Conservation (phyloP, 2,888 invertebrate genomes). For the Nezara viridula region DNA sequence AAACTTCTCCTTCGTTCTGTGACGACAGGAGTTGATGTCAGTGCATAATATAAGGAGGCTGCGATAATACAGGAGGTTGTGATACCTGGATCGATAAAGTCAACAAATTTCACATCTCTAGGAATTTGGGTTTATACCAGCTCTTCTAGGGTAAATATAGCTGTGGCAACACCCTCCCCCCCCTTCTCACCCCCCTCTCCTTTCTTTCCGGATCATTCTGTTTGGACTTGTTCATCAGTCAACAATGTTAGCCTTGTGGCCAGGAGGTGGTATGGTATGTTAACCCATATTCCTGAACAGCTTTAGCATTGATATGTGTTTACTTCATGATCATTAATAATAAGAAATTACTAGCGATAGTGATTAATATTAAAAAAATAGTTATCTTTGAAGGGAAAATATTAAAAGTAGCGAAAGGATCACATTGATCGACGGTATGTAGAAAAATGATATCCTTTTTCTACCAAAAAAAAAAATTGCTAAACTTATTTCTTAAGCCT, state of each 20-base stretch:
- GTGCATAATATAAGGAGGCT: not conserved
- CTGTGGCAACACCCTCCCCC: not conserved
- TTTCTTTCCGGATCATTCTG: not conserved
- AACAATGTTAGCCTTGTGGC: not conserved
- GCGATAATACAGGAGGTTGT: not conserved
- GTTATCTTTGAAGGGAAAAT: too few species aligned
- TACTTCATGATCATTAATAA: too few species aligned
- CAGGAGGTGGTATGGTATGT: not conserved
- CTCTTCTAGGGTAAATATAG: not conserved
- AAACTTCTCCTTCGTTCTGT: too few species aligned
- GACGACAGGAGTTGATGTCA: not conserved
- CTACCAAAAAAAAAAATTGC: too few species aligned
- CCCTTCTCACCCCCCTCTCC: not conserved
- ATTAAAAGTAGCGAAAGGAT: too few species aligned
- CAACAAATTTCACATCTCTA: slow-evolving; percentile 20
- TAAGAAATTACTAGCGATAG: too few species aligned
- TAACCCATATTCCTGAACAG: too few species aligned
- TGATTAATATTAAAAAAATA: too few species aligned
- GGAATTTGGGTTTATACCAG: not conserved
- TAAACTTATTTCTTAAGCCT: too few species aligned
- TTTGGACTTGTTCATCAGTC: not conserved
- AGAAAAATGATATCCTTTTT: too few species aligned
- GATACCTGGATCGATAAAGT: not conserved
- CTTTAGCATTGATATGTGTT: too few species aligned
- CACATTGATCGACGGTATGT: too few species aligned